Evolutionary conservation across 2,888 invertebrate species (phyloP), one percentile per base, ranked within the genome.

Genomic region (Tineola bisselliella): DNA sequence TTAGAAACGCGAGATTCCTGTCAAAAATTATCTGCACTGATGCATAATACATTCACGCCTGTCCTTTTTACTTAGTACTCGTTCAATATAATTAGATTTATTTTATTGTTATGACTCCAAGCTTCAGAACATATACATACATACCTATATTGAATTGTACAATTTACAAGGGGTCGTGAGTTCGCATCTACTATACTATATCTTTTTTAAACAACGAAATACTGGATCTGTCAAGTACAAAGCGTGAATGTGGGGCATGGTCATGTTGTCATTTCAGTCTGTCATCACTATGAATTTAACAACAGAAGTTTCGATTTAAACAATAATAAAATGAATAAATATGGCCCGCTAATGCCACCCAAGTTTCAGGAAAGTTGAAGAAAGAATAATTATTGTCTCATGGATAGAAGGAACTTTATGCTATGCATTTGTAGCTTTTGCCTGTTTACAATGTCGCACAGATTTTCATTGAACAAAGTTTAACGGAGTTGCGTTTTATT

Each of bases 1-100:
- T 75, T 72, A 76, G 73, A 54, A 54, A 54, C 54, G 54, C 17
- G 25, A 54, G 19, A 54, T 54, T 48, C 25, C 25, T 54, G 54
- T 54, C 54, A 54, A 25, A 54, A 54, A 18, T 25, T 25, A 25
- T 25, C 25, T 25, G 25, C 6, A 6, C 6, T 4, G 25, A 25
- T 25, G 25, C 2, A 25, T 25, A 25, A 25, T 25, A 25, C 6
- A 25, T 25, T 25, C 25, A 25, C 25, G 25, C 25, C 25, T 6
- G 25, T 25, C 25, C 25, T 25, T 25, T 25, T 4, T 25, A 25
- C 25, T 25, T 25, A 25, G 25, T 25, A 25, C 25, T 25, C 6
- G 6, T 25, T 25, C 6, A 25, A 4, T 25, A 25, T 25, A 4
- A 25, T 25, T 25, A 25, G 25, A 25, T 25, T 25, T 4, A 25